Percentiles rank a stretch among this genome's conserved stretches.
Conservation (phyloP, 64 coral and sea anemone genomes). For the Montipora foliosa region DNA sequence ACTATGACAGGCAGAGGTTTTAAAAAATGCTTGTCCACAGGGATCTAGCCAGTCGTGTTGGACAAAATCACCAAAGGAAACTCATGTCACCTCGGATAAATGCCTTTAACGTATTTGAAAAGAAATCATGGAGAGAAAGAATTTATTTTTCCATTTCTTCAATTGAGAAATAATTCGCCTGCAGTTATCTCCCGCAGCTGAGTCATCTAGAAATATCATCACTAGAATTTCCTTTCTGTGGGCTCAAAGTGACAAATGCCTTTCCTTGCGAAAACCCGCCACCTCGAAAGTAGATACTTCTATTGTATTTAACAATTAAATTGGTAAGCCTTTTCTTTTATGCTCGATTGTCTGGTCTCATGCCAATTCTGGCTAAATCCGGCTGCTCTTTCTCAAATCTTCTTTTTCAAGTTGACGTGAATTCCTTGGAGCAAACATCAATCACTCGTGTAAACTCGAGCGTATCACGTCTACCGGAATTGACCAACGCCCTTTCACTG, state of each 20-base stretch:
- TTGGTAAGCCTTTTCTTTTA: background rate
- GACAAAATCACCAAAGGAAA: background rate
- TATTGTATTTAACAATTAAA: constrained; percentile 9
- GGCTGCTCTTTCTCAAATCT: background rate
- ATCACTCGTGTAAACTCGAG: background rate
- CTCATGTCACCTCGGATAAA: background rate
- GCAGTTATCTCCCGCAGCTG: background rate
- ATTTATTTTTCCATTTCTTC: constrained; percentile 40
- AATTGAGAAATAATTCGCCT: background rate
- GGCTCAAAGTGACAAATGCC: background rate
- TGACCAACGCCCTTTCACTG: background rate
- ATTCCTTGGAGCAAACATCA: background rate
- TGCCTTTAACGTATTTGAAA: constrained; percentile 1
- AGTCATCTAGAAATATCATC: background rate
- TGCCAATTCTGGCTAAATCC: background rate
- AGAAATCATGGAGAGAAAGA: constrained; percentile 19
- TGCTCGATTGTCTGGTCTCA: background rate
- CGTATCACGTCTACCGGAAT: background rate
- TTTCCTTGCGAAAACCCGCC: background rate
- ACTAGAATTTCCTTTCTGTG: background rate
- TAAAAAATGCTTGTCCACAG: background rate
- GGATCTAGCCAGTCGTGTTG: background rate
- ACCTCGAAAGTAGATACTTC: constrained; percentile 3
- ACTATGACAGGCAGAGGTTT: background rate
- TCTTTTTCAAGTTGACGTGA: background rate